phyloP scores from a whole-genome alignment of 2,113 vertebrate species.

The Origma solitaria region DNA sequence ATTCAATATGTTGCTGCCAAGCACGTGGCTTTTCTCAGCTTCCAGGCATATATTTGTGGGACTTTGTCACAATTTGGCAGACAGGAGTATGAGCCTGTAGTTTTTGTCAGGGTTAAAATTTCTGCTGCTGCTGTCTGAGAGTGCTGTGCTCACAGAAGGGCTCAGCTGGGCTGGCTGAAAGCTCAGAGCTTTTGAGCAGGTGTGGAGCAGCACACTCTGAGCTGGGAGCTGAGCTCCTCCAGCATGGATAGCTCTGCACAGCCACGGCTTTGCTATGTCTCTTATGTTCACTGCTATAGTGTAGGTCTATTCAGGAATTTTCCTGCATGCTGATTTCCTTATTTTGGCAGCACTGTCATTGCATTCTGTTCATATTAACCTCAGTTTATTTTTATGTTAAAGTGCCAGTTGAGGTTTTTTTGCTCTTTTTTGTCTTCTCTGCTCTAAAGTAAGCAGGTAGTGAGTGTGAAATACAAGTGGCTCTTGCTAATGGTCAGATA shows the following conservation, averaged over 20 bases:
- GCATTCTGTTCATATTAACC: neutral
- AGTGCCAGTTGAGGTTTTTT: neutral
- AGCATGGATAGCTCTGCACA: neutral
- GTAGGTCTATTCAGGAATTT: conserved; percentile 15
- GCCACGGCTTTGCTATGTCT: neutral
- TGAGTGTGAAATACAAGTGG: neutral
- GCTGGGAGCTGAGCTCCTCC: neutral
- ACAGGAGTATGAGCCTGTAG: neutral
- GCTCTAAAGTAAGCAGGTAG: neutral
- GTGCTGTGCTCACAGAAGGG: neutral
- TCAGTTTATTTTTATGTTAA: neutral
- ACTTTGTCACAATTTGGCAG: neutral
- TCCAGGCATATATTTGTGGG: neutral
- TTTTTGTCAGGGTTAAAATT: neutral
- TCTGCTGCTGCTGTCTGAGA: neutral
- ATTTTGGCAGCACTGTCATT: neutral
- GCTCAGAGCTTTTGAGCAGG: neutral
- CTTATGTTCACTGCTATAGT: conserved; percentile 62
- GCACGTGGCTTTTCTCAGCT: neutral
- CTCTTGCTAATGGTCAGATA: neutral
- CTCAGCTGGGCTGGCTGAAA: neutral
- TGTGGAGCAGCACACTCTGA: neutral
- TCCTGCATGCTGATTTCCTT: neutral
- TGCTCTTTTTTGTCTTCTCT: neutral
- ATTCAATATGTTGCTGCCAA: neutral